These are phyloP conservation scores for Caenorhabditis virilis DNA, from an alignment of 2,888 invertebrate genomes.

Conservation along the genomic window DNA sequence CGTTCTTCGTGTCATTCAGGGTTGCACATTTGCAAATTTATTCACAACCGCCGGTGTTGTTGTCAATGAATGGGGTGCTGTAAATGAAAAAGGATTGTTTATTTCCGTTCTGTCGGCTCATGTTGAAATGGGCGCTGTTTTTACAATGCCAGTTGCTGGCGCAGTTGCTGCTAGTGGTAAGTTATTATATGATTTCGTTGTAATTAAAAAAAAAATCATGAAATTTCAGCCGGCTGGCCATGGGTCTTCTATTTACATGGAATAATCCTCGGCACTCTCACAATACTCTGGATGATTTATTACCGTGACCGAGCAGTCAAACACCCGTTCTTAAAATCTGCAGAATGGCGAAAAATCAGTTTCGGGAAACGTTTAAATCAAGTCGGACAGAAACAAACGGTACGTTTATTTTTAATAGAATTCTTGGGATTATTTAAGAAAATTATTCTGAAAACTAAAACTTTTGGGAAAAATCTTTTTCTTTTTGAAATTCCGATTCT, in stretches of 20 bases:
- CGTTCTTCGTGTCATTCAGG: conserved; percentile 45
- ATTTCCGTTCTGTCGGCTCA: conserved; percentile 53
- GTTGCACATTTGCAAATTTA: conserved; percentile 51
- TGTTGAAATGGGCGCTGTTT: conserved; percentile 54
- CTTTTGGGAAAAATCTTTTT: too few species aligned
- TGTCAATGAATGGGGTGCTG: conserved; percentile 50
- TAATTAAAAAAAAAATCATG: not conserved
- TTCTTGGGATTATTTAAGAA: too few species aligned
- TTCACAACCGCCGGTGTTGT: conserved; percentile 56
- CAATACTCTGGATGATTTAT: conserved; percentile 44
- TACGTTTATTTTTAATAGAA: not conserved
- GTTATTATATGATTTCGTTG: not conserved
- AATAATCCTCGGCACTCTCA: conserved; percentile 35
- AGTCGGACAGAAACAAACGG: not conserved
- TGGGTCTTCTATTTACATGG: conserved; percentile 55
- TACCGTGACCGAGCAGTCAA: conserved; percentile 47
- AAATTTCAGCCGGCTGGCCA: conserved; percentile 54
- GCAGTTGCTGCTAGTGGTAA: conserved; percentile 36
- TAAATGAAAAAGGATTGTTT: conserved; percentile 52
- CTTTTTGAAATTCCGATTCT: too few species aligned
- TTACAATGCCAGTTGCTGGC: conserved; percentile 58
- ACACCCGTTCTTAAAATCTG: conserved; percentile 42
- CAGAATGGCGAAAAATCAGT: conserved; percentile 41
- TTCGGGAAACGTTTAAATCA: conserved; percentile 22
- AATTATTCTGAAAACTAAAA: too few species aligned